Evolutionary conservation across 2,888 invertebrate genomes (phyloP), one percentile per base, ranked within the genome.

Genomic region (Eurois occulta): DNA sequence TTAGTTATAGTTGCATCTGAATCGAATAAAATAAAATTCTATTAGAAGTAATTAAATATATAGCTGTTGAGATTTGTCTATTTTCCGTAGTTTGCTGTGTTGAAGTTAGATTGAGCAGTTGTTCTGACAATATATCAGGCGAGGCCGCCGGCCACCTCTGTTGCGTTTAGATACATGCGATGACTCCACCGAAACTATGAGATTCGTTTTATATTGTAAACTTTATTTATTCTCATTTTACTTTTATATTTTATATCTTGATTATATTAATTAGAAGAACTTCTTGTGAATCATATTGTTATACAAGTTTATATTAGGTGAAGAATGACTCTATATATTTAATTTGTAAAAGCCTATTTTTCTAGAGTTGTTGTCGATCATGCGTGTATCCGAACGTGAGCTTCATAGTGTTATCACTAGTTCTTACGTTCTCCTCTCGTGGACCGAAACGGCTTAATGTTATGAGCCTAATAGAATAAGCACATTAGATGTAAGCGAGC

Each of bases 1-100:
- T 89, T 92, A 94, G 93, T 87, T 76, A 91, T 93, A 93, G 91
- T 89, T 89, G 92, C 89, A 90, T 92, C 91, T 91, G 91, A 92
- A 93, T 91, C 91, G 91, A 92, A 93, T 91, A 88, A 88, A 89
- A 90, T 89, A 88, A 35, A 92, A 92, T 89, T 91, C 88, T 93
- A 93, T 91, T 92, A 93, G 91, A 74, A 72, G 66, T 81, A 85
- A 78, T 88, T 87, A 87, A 81, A 87, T 87, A 80, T 87, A 90
- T 92, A 94, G 88, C 72, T 87, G 92, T 93, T 90, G 90, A 93
- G 87, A 91, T 90, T 92, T 92, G 93, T 95, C 95, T 95, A 96
- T 95, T 95, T 95, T 94, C 94, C 93, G 94, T 95, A 95, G 95
- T 94, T 94, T 93, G 93, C 94, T 91, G 91, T 91, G 92, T 94